Conservation (phyloP, 2,797 vertebrate species). For the Mastacembelus armatus region DNA sequence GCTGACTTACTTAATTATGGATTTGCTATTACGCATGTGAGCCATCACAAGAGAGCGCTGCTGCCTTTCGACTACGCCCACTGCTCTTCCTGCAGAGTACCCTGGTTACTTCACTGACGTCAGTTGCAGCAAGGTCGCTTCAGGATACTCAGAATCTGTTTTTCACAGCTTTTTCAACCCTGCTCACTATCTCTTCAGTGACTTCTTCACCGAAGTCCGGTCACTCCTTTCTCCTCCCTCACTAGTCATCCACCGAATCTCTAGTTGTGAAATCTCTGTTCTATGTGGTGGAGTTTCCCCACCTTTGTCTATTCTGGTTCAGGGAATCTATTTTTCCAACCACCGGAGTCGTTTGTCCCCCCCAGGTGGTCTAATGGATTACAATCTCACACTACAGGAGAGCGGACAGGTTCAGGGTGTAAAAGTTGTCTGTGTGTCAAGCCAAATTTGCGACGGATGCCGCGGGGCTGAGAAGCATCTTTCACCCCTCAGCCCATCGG, state of each 20-base stretch:
- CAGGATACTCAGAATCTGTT: neutral
- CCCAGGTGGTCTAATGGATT: conserved; percentile 51
- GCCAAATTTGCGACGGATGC: conserved; percentile 49
- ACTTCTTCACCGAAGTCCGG: conserved; percentile 12
- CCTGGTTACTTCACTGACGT: conserved; percentile 8
- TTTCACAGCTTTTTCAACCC: conserved; percentile 2
- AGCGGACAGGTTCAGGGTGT: conserved; percentile 40
- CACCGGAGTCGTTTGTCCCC: conserved; percentile 34
- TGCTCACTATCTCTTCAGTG: neutral
- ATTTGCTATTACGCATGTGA: conserved; percentile 19
- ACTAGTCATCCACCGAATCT: conserved; percentile 8
- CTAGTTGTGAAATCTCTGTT: conserved; percentile 23
- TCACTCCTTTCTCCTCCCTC: neutral
- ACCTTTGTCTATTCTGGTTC: conserved; percentile 47
- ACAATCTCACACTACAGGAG: conserved; percentile 46
- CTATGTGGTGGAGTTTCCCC: conserved; percentile 32
- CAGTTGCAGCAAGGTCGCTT: conserved; percentile 17
- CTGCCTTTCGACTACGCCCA: conserved; percentile 9
- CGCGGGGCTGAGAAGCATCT: conserved; percentile 38
- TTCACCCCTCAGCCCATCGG: conserved; percentile 51
- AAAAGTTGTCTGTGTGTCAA: conserved; percentile 52
- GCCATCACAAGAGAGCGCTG: conserved; percentile 2
- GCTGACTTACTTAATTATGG: conserved; percentile 36
- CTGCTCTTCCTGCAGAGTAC: conserved; percentile 10
- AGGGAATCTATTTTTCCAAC: conserved; percentile 1